Conservation (phyloP, 2,113 vertebrate genomes). For the Siniperca chuatsi region DNA sequence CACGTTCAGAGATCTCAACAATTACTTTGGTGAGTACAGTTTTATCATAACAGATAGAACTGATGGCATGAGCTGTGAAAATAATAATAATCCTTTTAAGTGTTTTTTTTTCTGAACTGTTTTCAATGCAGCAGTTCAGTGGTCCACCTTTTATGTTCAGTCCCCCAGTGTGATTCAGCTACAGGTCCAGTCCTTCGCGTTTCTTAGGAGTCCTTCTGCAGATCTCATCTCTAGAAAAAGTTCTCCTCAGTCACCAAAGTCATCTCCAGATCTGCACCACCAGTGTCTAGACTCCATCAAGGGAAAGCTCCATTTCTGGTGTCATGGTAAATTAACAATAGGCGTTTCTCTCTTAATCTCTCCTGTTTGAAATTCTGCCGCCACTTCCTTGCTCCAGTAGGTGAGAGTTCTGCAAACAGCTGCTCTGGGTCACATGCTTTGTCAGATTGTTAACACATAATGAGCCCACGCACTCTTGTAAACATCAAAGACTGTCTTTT, state of each 20-base stretch:
- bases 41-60: not conserved
- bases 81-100: too few relatives aligned
- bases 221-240: not conserved
- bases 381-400: slow-evolving; percentile 35
- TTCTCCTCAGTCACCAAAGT: not conserved
- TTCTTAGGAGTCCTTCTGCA: not conserved
- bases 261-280: not conserved
- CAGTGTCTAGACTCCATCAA: not conserved
- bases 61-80: not conserved
- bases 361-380: slow-evolving; percentile 28
- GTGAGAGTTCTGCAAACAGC: slow-evolving; percentile 65
- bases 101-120: too few relatives aligned
- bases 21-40: not conserved
- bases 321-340: not conserved
- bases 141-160: not conserved
- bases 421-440: slow-evolving; percentile 64
- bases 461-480: slow-evolving; percentile 43
- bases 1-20: too few relatives aligned
- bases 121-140: not conserved
- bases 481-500: slow-evolving; percentile 69
- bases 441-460: slow-evolving; percentile 70
- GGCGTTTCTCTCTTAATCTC: slow-evolving; percentile 16
- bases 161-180: too few relatives aligned
- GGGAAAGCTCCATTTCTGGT: not conserved
- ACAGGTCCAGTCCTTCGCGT: too few relatives aligned